Evolutionary conservation across 2,797 vertebrate species (phyloP).

Genomic region (Ptychadena robeensis): DNA sequence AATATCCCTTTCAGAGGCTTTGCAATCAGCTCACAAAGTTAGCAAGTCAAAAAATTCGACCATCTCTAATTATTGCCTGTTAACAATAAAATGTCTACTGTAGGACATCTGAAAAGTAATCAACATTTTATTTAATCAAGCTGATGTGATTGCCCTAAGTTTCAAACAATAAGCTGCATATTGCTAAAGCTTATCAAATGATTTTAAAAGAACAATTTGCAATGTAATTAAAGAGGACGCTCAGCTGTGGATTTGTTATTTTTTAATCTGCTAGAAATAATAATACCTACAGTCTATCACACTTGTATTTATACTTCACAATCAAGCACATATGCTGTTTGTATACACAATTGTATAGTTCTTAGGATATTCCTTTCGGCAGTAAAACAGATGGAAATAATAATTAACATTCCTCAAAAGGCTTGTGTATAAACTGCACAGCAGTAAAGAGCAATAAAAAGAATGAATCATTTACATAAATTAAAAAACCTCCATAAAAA

Average conservation of each 20-base stretch:
- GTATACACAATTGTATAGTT: neutral
- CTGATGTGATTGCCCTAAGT: neutral
- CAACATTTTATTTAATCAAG: neutral
- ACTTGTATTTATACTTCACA: constrained; percentile 5
- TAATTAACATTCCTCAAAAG: constrained; percentile 14
- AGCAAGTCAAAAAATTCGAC: too few relatives aligned
- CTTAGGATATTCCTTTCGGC: neutral
- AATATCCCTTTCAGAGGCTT: too few relatives aligned
- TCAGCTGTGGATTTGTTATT: neutral
- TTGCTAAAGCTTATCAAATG: neutral
- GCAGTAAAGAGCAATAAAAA: neutral
- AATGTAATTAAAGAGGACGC: constrained; percentile 6
- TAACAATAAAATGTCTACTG: neutral
- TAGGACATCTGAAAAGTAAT: neutral
- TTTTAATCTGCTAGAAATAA: constrained; percentile 8
- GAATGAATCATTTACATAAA: constrained; percentile 5
- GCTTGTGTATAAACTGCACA: neutral
- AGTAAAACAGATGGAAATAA: constrained; percentile 23
- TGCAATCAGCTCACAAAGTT: too few relatives aligned
- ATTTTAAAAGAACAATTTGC: neutral
- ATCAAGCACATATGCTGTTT: constrained; percentile 10
- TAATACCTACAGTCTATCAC: constrained; percentile 16
- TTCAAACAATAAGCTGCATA: neutral
- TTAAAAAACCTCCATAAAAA: neutral
- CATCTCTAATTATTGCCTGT: neutral